phyloP scores from a whole-genome alignment of 2,888 invertebrate genomes.

The Synanthedon vespiformis region DNA sequence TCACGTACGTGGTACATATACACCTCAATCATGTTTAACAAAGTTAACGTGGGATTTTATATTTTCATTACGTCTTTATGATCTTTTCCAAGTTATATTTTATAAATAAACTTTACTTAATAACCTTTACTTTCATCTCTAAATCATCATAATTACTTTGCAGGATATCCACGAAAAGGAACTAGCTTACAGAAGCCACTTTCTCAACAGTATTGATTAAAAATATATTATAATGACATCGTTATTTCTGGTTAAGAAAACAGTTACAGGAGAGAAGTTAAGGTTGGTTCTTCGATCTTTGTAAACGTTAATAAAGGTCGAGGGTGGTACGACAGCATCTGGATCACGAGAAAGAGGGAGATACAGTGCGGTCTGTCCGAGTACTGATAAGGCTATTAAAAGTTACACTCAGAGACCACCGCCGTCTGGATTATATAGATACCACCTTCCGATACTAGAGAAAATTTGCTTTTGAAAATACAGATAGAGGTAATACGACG shows the following conservation, averaged over 20 bases:
- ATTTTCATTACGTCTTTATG: too few species aligned
- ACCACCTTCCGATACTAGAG: constrained; percentile 37
- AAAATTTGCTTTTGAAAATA: constrained; percentile 29
- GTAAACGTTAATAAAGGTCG: constrained; percentile 43
- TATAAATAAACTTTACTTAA: too few species aligned
- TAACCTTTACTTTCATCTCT: too few species aligned
- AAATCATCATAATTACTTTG: too few species aligned
- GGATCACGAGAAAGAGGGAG: constrained; percentile 29
- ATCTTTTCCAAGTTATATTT: too few species aligned
- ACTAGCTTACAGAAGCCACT: neutral
- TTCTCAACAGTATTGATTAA: too few species aligned
- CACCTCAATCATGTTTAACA: too few species aligned
- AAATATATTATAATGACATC: too few species aligned
- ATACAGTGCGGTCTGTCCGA: constrained; percentile 44
- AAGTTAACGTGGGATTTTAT: too few species aligned
- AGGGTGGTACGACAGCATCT: constrained; percentile 21
- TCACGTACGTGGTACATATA: too few species aligned
- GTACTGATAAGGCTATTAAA: constrained; percentile 67
- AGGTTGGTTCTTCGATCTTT: constrained; percentile 27
- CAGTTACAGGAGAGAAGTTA: constrained; percentile 6
- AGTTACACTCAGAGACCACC: constrained; percentile 54
- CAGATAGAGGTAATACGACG: constrained; percentile 20
- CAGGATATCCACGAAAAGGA: neutral
- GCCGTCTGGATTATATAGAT: constrained; percentile 45
- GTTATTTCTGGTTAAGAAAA: too few species aligned